Evolutionary conservation across 23 tunicate genomes (phyloP).

Genomic region (Diplosoma virens): DNA sequence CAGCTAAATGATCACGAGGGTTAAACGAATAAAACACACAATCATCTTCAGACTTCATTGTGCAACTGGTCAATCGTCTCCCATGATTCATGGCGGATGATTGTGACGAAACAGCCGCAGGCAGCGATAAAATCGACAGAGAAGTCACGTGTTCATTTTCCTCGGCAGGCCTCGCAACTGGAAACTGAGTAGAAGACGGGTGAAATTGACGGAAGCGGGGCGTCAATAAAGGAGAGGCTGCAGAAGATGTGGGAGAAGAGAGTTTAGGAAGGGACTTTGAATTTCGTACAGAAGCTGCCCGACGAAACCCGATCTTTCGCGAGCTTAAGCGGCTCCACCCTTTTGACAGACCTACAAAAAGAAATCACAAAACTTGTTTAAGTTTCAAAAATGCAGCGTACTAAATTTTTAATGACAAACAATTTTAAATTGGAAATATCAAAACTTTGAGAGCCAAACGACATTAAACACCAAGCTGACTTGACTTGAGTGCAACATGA

Average conservation of each 20-base stretch:
- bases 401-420: too few relatives aligned
- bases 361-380: too few relatives aligned
- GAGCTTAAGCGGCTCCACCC: slow-evolving; percentile 36
- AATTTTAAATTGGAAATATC: too few relatives aligned
- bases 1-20: too few relatives aligned
- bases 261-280: slow-evolving; percentile 85
- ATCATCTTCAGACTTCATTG: slow-evolving; percentile 32
- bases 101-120: slow-evolving; percentile 10
- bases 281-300: slow-evolving; percentile 62
- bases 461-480: too few relatives aligned
- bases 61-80: neutral
- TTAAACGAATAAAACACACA: too few relatives aligned
- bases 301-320: slow-evolving; percentile 8
- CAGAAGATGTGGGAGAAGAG: slow-evolving; percentile 40
- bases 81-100: neutral
- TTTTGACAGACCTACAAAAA: neutral
- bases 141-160: slow-evolving; percentile 13
- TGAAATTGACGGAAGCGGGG: slow-evolving; percentile 46
- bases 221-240: slow-evolving; percentile 11
- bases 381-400: too few relatives aligned
- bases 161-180: slow-evolving; percentile 32
- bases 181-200: slow-evolving; percentile 83
- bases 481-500: too few relatives aligned
- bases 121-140: slow-evolving; percentile 22
- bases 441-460: too few relatives aligned